Base-by-base conservation (phyloP, 2,113 vertebrate genomes). In the Hyperopisus bebe region DNA sequence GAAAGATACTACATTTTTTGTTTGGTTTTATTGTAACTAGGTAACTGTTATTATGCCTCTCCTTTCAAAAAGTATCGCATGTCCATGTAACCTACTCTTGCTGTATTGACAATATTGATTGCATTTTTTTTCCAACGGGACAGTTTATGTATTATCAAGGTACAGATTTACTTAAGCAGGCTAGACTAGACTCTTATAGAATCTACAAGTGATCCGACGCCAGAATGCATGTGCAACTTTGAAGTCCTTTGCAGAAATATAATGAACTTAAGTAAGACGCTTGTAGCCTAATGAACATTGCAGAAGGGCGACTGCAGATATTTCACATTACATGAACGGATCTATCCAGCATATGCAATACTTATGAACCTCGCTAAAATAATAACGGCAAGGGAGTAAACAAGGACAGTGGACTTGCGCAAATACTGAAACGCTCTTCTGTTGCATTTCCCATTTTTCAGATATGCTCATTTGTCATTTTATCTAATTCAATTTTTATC, bases 121-220 rank as follows among this genome's bases (percentile, higher is more conserved):
- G 62, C 62, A 11, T 21, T 19, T 82, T 80, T 44, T 9, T 8
- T 0, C 17, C 7, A 82, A 82, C 77, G 17, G 35, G 39, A 70
- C 62, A 70, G 10, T 70, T 31, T 3, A 70, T 31, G 62, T 11
- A 66, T 31, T 27, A 70, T 31, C n/a, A 70, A 31, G 27, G 62
- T 70, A 70, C 62, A 27, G 62, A 3, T 70, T 70, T 27, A 31
- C 62, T 70, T 70, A 70, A 27, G 62, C 13, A 82, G 31, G 42
- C 77, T 82, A 44, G 77, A 82, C 39, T 31, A 27, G n/a, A 82
- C n/a, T 46, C 7, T 44, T 44, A 84, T 47, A 24, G 24, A 44
- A 84, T 44, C 82, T 84, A 84, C 82, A 84, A 84, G 82, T 84
- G 82, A 46, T 82, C 42, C 77, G 31, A 44, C 31, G 62, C n/a